Percentiles rank a stretch among this genome's conserved stretches.
These are phyloP conservation scores for Sylvietta virens DNA, from an alignment of 2,113 vertebrate species.

Conservation along the genomic window DNA sequence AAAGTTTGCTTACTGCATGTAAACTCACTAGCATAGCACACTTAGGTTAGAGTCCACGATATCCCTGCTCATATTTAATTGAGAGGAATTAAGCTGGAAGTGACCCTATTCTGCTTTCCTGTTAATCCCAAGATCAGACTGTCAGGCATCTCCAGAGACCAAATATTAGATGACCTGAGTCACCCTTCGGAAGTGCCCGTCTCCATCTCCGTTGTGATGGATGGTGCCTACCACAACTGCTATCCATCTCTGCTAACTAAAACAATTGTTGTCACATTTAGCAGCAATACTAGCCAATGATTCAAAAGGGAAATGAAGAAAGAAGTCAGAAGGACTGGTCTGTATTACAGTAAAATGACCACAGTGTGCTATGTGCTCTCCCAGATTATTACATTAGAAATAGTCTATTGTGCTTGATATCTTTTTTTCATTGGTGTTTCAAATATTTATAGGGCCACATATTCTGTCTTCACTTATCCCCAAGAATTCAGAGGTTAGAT, in stretches of 20 bases:
- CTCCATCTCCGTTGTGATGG: neutral
- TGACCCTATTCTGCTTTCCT: neutral
- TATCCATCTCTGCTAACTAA: neutral
- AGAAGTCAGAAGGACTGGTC: neutral
- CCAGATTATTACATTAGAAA: neutral
- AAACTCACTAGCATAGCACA: constrained; percentile 17
- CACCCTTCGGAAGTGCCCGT: neutral
- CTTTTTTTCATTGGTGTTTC: neutral
- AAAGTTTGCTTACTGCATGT: neutral
- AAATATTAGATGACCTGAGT: neutral
- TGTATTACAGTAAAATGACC: neutral
- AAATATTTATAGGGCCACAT: neutral
- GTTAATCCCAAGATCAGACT: neutral
- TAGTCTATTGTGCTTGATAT: neutral
- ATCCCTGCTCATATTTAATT: neutral
- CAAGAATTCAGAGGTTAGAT: neutral
- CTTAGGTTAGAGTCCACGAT: neutral
- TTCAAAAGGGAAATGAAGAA: neutral
- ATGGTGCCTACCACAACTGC: neutral
- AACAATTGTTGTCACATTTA: neutral
- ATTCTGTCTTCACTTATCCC: neutral
- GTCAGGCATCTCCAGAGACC: neutral
- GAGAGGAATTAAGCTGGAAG: neutral
- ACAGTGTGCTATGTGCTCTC: neutral
- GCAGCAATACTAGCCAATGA: neutral